These are phyloP conservation scores for Protobothrops flavoviridis DNA, from an alignment of 2,113 vertebrate species.

Conservation along the genomic window DNA sequence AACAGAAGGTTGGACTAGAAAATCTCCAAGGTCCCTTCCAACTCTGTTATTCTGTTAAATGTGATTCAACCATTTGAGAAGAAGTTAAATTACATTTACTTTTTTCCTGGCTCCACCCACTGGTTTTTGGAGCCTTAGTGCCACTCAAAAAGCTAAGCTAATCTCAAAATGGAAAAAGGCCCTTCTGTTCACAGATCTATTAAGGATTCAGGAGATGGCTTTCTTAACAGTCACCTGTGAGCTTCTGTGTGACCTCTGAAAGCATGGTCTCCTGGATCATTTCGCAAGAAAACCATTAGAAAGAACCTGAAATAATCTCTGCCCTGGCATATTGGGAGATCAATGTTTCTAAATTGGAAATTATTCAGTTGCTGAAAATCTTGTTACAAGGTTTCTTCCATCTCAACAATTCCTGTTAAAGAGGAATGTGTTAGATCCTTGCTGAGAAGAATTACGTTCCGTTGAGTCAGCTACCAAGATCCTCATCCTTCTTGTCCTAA, in stretches of 20 bases:
- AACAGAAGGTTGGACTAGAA: no score
- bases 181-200: not conserved
- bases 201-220: not conserved
- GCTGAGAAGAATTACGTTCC: not conserved
- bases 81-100: not conserved
- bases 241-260: not conserved
- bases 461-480: not conserved
- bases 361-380: not conserved
- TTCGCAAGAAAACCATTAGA: not conserved
- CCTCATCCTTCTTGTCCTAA: not conserved
- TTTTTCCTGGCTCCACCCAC: not conserved
- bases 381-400: not conserved
- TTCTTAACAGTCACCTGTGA: not conserved
- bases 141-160: not conserved
- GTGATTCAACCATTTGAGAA: not conserved
- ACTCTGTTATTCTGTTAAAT: not conserved
- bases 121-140: not conserved
- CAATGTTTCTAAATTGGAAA: not conserved
- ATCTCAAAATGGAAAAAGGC: not conserved
- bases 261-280: not conserved
- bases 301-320: not conserved
- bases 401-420: not conserved
- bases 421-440: not conserved
- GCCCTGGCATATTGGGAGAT: not conserved
- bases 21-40: not conserved